phyloP scores from a whole-genome alignment of 1,140 invertebrate species.

The Musca domestica region DNA sequence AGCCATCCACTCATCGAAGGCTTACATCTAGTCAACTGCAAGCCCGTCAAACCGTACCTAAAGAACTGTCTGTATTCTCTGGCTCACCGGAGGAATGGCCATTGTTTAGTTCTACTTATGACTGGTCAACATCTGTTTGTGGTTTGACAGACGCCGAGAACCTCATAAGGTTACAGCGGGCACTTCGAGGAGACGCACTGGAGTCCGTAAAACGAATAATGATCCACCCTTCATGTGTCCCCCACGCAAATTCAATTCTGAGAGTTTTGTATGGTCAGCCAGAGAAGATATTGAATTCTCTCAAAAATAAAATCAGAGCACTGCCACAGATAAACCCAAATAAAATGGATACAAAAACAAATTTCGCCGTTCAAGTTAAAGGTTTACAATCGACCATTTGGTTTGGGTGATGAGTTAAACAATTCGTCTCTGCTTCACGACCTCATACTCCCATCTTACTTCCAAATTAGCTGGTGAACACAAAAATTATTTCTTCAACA shows the following conservation, averaged over 20 bases:
- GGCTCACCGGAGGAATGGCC: too few relatives aligned
- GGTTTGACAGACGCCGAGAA: conserved; percentile 13
- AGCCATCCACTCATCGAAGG: too few relatives aligned
- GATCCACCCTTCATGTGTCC: too few relatives aligned
- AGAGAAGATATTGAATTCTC: background rate
- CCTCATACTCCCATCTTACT: background rate
- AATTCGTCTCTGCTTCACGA: background rate
- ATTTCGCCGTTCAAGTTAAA: conserved; percentile 4
- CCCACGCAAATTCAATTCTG: background rate
- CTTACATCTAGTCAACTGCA: too few relatives aligned
- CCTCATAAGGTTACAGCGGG: too few relatives aligned
- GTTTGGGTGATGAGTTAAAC: background rate
- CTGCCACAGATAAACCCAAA: background rate
- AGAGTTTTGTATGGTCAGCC: background rate
- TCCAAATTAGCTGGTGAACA: background rate
- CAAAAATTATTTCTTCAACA: background rate
- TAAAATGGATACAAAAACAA: conserved; percentile 1
- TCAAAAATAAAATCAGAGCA: conserved; percentile 6
- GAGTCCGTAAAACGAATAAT: too few relatives aligned
- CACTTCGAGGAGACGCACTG: too few relatives aligned
- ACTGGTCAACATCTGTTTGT: conserved; percentile 6
- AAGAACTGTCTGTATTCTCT: too few relatives aligned
- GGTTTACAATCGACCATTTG: background rate
- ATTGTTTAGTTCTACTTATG: too few relatives aligned
- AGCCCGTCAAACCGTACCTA: too few relatives aligned